Evolutionary conservation across 1,140 invertebrate genomes (phyloP), one percentile per base, ranked within the genome.

Genomic region (Globodera ellingtonae): DNA sequence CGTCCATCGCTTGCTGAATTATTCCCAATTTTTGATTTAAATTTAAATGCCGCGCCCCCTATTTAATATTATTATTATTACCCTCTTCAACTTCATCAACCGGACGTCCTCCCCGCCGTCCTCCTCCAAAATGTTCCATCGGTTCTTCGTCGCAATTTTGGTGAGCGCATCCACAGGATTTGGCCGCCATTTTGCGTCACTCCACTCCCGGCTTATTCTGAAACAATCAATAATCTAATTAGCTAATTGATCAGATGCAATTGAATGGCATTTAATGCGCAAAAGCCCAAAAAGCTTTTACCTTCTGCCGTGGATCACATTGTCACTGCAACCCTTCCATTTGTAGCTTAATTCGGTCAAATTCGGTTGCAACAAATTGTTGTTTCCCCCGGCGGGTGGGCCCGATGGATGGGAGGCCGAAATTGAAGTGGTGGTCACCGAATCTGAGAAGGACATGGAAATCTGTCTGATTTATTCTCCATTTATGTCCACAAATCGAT

Each of bases 381-480:
- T 15, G n/a, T 76, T 90, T 84, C 93, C 35, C 35, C 35, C 92
- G 83, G 93, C 93, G 0, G 92, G 92, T 85, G 93, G 93, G 13
- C 93, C 35, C 35, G 8, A 65, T 48, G 35, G 78, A 21, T 13
- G 21, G 24, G 67, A n/a, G 13, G 56, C n/a, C 13, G 15, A 62
- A 48, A 75, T 62, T 46, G 62, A 77, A 21, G 48, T n/a, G 1
- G 89, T 93, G 93, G 69, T 92, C 90, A 48, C 91, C 91, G 59
- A 90, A 90, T 8, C 91, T 62, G 56, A 10, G 10, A 18, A 18
- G 10, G 10, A 18, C 24, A 24, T 24, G 24, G 24, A 1, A 24
- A 1, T 24, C 24, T 24, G 24, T 24, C 24, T 24, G 24, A 1
- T 24, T 24, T 24, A 24, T 24, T 24, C 24, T 24, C 24, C 35